A percentile compares a stretch with the other conserved stretches of the same genome.
Evolutionary conservation across 1,140 invertebrate genomes (phyloP).

Genomic region (Glossosoma conforme): DNA sequence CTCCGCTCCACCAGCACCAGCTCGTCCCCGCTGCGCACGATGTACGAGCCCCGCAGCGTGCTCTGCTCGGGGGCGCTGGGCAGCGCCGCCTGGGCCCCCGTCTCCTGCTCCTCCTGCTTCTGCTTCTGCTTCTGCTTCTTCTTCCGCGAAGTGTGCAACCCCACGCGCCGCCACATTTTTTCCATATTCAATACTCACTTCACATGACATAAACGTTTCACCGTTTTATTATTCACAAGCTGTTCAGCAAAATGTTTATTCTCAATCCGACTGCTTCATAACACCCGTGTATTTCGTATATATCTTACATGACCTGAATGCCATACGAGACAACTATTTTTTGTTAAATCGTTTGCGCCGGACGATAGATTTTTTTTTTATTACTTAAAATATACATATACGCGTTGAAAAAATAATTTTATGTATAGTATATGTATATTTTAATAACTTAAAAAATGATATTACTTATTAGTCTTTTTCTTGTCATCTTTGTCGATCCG

Average conservation of each 20-base stretch:
- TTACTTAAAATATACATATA: too few species aligned
- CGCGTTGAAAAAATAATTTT: too few species aligned
- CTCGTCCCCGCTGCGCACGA: slow-evolving; percentile 48
- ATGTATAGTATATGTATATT: too few species aligned
- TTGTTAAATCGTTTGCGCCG: too few species aligned
- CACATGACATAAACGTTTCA: slow-evolving; percentile 3
- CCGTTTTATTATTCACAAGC: too few species aligned
- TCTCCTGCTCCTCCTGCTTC: slow-evolving; percentile 42
- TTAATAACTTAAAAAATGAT: too few species aligned
- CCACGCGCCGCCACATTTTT: slow-evolving; percentile 52
- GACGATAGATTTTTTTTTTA: too few species aligned
- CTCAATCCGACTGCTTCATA: background rate
- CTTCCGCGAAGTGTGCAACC: slow-evolving; percentile 51
- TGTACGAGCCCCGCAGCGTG: slow-evolving; percentile 47
- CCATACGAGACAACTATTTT: too few species aligned
- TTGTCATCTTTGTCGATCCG: too few species aligned
- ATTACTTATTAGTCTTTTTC: too few species aligned
- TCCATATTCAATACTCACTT: slow-evolving; percentile 39
- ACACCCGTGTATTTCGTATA: too few species aligned
- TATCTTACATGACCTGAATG: too few species aligned
- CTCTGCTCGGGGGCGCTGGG: slow-evolving; percentile 46
- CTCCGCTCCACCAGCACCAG: slow-evolving; percentile 48
- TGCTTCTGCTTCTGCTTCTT: slow-evolving; percentile 37
- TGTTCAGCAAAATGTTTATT: background rate
- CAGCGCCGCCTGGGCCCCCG: slow-evolving; percentile 40